phyloP scores from a whole-genome alignment of 2,113 vertebrate genomes.

The Sylvia atricapilla region DNA sequence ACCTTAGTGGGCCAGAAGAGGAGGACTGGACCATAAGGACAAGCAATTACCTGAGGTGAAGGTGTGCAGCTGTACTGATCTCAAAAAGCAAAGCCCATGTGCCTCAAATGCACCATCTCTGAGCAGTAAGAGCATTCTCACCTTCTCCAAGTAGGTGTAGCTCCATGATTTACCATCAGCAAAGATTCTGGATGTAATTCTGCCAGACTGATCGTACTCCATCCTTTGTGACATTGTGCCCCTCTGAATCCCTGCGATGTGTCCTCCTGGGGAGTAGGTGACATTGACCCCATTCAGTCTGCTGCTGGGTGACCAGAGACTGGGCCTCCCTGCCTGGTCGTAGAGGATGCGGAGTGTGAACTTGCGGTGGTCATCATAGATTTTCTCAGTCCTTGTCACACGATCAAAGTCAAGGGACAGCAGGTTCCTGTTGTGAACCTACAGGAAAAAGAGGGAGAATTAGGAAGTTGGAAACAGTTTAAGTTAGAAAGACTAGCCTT shows the following conservation, averaged over 20 bases:
- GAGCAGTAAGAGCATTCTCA: not conserved
- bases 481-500: not conserved
- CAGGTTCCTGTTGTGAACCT: slow-evolving; percentile 98
- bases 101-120: not conserved
- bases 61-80: not conserved
- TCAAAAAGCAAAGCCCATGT: not conserved
- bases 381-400: slow-evolving; percentile 97
- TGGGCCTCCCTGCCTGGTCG: slow-evolving; percentile 89
- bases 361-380: slow-evolving; percentile 98
- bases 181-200: slow-evolving; percentile 92
- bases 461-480: not conserved
- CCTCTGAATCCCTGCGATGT: slow-evolving; percentile 92
- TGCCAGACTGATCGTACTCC: slow-evolving; percentile 93
- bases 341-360: slow-evolving; percentile 96
- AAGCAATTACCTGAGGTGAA: not conserved
- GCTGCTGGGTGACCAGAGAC: slow-evolving; percentile 96
- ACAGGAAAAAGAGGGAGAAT: not conserved
- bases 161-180: slow-evolving; percentile 97
- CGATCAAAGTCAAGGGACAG: slow-evolving; percentile 96
- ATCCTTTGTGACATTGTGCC: slow-evolving; percentile 98
- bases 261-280: slow-evolving; percentile 90
- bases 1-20: not conserved
- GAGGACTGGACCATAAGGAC: not conserved
- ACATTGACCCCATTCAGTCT: slow-evolving; percentile 94
- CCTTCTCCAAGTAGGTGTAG: slow-evolving; percentile 96